Conservation (phyloP, 2,113 vertebrate genomes). For the Romanogobio albipinnatus region DNA sequence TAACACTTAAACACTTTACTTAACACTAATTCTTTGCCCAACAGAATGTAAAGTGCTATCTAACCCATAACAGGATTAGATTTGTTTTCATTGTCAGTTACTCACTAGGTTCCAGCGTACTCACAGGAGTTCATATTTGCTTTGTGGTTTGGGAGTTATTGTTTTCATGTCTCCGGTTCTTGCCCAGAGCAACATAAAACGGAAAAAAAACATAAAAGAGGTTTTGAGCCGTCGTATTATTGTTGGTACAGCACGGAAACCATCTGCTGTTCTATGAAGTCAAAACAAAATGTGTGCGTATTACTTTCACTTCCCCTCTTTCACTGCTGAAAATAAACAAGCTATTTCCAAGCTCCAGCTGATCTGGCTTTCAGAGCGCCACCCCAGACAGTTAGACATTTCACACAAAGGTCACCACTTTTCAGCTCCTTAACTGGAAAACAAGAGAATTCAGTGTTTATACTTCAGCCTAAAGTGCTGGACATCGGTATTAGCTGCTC, state of each 20-base stretch:
- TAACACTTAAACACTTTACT: neutral
- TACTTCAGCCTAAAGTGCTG: neutral
- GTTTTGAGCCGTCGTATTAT: conserved; percentile 19
- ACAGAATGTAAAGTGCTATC: neutral
- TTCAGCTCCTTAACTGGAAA: conserved; percentile 15
- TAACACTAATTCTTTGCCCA: neutral
- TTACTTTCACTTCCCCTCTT: conserved; percentile 34
- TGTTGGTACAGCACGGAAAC: conserved; percentile 23
- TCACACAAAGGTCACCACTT: neutral
- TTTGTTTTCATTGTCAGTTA: conserved; percentile 19
- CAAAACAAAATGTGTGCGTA: conserved; percentile 2
- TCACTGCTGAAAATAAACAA: conserved; percentile 30
- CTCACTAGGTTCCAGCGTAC: neutral
- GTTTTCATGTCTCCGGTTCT: conserved; percentile 18
- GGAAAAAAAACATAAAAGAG: neutral
- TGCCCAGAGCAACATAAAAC: neutral
- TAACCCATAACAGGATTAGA: conserved; percentile 2
- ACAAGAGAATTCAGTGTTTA: neutral
- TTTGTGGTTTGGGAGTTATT: conserved; percentile 29
- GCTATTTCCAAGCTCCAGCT: neutral
- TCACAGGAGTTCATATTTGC: conserved; percentile 21
- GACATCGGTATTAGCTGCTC: neutral
- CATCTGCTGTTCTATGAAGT: conserved; percentile 25
- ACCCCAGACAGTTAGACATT: neutral
- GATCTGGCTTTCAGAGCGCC: neutral